A percentile compares a stretch with the other conserved stretches of the same genome.
Evolutionary conservation across 1,140 invertebrate genomes (phyloP).

Genomic region (Steinernema feltiae): DNA sequence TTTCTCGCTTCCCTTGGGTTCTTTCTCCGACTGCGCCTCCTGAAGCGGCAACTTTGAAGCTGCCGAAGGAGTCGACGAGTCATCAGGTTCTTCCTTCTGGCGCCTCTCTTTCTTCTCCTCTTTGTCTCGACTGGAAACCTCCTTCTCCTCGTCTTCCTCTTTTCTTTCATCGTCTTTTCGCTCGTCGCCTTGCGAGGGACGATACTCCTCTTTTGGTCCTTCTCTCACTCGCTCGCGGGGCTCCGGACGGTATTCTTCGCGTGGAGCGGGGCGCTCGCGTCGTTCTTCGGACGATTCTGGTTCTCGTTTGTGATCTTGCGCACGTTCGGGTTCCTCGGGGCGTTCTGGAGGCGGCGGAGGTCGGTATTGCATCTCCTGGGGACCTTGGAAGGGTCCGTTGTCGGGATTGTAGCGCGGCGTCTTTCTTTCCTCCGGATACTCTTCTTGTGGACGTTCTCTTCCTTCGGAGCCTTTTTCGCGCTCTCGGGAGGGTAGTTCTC

Average conservation of each 20-base stretch:
- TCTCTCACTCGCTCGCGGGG: background rate
- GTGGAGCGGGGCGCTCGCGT: no score
- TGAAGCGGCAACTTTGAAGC: background rate
- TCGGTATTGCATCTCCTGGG: background rate
- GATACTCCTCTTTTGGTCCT: background rate
- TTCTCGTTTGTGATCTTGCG: background rate
- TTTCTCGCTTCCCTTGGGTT: background rate
- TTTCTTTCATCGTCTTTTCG: background rate
- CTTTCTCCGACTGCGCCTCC: background rate
- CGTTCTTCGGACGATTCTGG: background rate
- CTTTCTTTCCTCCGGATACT: background rate
- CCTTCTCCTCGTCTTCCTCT: background rate
- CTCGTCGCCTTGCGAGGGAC: background rate
- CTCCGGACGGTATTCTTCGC: background rate
- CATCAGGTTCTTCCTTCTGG: background rate
- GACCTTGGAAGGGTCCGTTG: constrained; percentile 1
- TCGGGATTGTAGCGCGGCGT: background rate
- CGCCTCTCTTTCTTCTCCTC: background rate
- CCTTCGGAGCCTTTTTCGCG: background rate
- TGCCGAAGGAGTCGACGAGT: background rate
- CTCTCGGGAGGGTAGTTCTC: background rate
- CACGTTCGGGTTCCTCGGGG: background rate
- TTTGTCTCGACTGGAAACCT: background rate
- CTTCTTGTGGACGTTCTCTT: background rate
- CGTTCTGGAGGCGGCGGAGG: background rate